Percentiles rank a stretch among this genome's conserved stretches.
These are phyloP conservation scores for Melospiza georgiana DNA, from an alignment of 2,113 vertebrate genomes.

Conservation along the genomic window DNA sequence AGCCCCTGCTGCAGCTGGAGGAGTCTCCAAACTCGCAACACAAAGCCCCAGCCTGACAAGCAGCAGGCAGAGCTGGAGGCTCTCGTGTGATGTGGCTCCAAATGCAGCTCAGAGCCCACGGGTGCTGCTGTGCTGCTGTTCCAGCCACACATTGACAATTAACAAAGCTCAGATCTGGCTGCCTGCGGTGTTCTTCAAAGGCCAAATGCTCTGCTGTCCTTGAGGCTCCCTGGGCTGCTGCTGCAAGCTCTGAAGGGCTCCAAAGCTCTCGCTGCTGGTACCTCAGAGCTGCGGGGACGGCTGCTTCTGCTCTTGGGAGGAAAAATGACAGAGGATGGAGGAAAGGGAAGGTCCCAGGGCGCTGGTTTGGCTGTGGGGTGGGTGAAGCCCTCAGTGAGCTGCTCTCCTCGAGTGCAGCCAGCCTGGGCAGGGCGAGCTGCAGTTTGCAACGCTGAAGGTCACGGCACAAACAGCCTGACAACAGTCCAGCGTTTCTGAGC, in stretches of 20 bases:
- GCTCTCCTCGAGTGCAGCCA: neutral
- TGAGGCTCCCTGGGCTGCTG: neutral
- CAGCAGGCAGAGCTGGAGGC: neutral
- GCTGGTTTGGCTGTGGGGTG: neutral
- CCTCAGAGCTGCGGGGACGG: neutral
- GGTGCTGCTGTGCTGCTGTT: neutral
- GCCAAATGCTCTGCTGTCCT: neutral
- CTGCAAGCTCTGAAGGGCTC: neutral
- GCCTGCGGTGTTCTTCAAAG: neutral
- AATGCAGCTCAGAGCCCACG: neutral
- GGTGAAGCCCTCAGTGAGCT: neutral
- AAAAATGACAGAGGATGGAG: neutral
- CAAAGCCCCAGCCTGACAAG: neutral
- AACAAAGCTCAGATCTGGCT: neutral
- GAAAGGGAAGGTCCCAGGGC: neutral
- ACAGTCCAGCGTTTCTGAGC: neutral
- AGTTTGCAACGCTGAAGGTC: conserved; percentile 5
- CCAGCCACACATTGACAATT: neutral
- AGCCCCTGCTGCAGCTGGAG: neutral
- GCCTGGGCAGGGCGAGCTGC: neutral
- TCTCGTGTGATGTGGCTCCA: neutral
- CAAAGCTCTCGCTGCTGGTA: fast-evolving
- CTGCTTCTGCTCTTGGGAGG: neutral
- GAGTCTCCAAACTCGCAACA: neutral
- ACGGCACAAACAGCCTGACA: neutral